These are phyloP conservation scores for Cranoglanis bouderius DNA, from an alignment of 2,113 vertebrate genomes.

Conservation along the genomic window DNA sequence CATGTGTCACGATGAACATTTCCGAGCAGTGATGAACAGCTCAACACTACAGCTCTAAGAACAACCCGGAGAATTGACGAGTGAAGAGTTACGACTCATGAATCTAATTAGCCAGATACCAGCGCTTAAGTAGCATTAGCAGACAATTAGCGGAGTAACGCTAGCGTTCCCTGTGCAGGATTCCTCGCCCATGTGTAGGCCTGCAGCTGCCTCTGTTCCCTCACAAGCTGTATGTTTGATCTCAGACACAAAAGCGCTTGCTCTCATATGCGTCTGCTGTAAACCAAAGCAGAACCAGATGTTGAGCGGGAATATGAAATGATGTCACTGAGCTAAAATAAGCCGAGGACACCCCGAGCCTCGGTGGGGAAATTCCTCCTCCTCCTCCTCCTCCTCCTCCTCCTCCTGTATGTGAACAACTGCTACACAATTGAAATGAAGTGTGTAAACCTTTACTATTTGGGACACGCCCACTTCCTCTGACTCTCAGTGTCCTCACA, in stretches of 20 bases:
- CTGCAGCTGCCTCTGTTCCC: constrained; percentile 28
- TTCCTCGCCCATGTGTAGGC: constrained; percentile 15
- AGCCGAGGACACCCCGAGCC: constrained; percentile 63
- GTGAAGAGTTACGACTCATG: neutral
- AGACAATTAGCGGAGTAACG: neutral
- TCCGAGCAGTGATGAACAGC: neutral
- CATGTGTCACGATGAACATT: neutral
- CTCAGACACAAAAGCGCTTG: constrained; percentile 30
- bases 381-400: constrained; percentile 46
- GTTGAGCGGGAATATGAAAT: constrained; percentile 29
- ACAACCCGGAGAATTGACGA: neutral
- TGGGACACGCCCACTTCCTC: constrained; percentile 63
- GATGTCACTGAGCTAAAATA: constrained; percentile 53
- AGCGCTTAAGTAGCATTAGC: neutral
- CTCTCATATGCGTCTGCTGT: constrained; percentile 37
- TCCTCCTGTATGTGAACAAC: constrained; percentile 54
- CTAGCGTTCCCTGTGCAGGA: neutral
- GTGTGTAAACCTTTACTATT: constrained; percentile 56
- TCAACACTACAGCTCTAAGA: neutral
- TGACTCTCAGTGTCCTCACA: constrained; percentile 57
- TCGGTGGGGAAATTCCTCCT: constrained; percentile 65
- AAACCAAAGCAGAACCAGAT: constrained; percentile 47
- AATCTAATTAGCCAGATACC: neutral
- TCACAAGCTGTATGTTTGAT: constrained; percentile 38
- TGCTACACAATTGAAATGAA: constrained; percentile 51